Base-by-base conservation (phyloP, 2,888 invertebrate species). In the Calephelis perditalis region DNA sequence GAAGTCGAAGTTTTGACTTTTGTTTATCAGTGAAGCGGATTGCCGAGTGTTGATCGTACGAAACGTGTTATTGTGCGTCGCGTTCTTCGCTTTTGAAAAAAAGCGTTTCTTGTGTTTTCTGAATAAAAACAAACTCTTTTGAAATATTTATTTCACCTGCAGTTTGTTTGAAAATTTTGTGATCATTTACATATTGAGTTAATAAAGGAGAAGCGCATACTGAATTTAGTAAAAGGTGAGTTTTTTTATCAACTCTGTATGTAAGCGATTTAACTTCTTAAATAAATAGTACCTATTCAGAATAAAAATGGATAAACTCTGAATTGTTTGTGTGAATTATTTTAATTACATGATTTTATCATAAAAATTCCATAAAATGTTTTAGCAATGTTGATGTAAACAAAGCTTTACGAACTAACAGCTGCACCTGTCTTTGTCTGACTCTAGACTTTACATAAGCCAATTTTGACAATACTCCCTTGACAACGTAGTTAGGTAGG, bases 21-120 rank as follows among this genome's bases (percentile, higher is more conserved):
- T 89, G 89, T 88, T 89, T 89, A 88, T 85, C 88, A 87, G 86
- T 86, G 84, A 84, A 83, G 66, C 64, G 56, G 58, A 49, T 77
- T 78, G 72, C 12, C 7, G 35, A 49, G 58, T 46, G 55, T 40
- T 45, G 45, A 55, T 60, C 11, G 60, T 59, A 37, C 49, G 26
- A n/a, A 59, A 15, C 46, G 6, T 46, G 47, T 46, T 45, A 36
- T 44, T 36, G 45, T 46, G 60, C 55, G 56, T 36, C 52, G 52
- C 52, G 60, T 60, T 56, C 46, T n/a, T 55, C 56, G 60, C 45
- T 44, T 57, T 57, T 45, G 12, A 46, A 35, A 52, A 52, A 52
- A 52, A 52, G 52, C 36, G 52, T 35, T 52, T 52, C 35, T 52
- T 35, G 52, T 52, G 52, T 52, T 52, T 52, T 52, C 52, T 52